Evolutionary conservation across 2,888 invertebrate species (phyloP).

Genomic region (Patella ulyssiponensis): DNA sequence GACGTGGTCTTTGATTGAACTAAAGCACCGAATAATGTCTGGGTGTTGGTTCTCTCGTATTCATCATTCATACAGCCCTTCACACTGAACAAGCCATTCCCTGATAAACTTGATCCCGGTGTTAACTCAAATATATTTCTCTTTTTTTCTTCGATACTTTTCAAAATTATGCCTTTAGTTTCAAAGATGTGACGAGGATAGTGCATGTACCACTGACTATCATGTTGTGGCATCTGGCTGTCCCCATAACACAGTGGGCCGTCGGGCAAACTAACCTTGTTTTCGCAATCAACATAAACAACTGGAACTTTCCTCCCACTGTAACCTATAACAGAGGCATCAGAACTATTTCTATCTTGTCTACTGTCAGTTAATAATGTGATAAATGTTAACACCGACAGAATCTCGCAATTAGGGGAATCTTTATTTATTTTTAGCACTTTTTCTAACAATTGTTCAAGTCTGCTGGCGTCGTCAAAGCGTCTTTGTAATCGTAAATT

Average conservation of each 20-base stretch:
- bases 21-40: slow-evolving; percentile 61
- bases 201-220: slow-evolving; percentile 53
- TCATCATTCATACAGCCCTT: slow-evolving; percentile 48
- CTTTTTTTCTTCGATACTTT: background rate
- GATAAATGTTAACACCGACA: background rate
- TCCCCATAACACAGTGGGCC: slow-evolving; percentile 57
- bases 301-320: background rate
- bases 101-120: slow-evolving; percentile 48
- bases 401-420: background rate
- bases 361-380: slow-evolving; percentile 14
- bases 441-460: slow-evolving; percentile 46
- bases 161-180: background rate
- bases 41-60: slow-evolving; percentile 52
- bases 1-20: slow-evolving; percentile 50
- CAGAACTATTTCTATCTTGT: background rate
- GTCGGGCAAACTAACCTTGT: slow-evolving; percentile 39
- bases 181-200: slow-evolving; percentile 47
- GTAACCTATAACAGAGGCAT: background rate
- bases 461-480: slow-evolving; percentile 58
- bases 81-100: slow-evolving; percentile 50
- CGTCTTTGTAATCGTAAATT: slow-evolving; percentile 45
- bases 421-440: slow-evolving; percentile 15
- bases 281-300: slow-evolving; percentile 4
- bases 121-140: slow-evolving; percentile 39
- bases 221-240: slow-evolving; percentile 37